Conservation (phyloP, 1,140 invertebrate species). For the Polypedilum vanderplanki region DNA sequence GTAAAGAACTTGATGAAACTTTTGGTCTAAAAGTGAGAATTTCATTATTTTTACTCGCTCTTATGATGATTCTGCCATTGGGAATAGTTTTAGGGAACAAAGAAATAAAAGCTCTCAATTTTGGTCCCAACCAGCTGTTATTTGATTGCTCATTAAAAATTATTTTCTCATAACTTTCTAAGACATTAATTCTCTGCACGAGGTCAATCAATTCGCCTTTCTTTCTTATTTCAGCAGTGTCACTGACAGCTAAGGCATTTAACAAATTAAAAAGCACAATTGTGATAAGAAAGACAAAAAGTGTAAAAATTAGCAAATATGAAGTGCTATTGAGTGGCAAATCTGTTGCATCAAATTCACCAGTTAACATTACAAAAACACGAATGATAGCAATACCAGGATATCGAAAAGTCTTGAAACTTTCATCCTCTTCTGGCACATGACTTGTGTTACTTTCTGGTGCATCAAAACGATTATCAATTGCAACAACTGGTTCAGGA, state of each 20-base stretch:
- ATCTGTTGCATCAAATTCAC: slow-evolving; percentile 70
- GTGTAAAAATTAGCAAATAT: slow-evolving; percentile 63
- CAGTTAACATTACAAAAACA: slow-evolving; percentile 75
- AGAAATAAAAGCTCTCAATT: background rate
- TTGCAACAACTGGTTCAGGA: background rate
- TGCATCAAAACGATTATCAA: slow-evolving; percentile 30
- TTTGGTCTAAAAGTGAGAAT: slow-evolving; percentile 3
- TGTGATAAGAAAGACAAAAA: slow-evolving; percentile 71
- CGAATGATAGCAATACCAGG: slow-evolving; percentile 64
- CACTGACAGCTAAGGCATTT: slow-evolving; percentile 59
- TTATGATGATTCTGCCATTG: background rate
- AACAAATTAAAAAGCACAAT: slow-evolving; percentile 74
- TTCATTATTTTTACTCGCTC: slow-evolving; percentile 11
- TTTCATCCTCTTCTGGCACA: slow-evolving; percentile 41
- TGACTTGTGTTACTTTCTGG: slow-evolving; percentile 39
- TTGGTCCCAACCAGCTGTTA: slow-evolving; percentile 1
- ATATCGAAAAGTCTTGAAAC: slow-evolving; percentile 54
- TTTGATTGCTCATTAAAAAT: background rate
- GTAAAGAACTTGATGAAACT: background rate
- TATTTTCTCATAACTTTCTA: slow-evolving; percentile 3
- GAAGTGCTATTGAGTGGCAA: slow-evolving; percentile 60
- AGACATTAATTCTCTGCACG: background rate
- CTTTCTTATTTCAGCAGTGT: background rate
- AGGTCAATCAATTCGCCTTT: background rate
- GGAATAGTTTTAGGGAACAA: background rate